phyloP scores from a whole-genome alignment of 1,140 invertebrate species.

The Carposina sasakii region DNA sequence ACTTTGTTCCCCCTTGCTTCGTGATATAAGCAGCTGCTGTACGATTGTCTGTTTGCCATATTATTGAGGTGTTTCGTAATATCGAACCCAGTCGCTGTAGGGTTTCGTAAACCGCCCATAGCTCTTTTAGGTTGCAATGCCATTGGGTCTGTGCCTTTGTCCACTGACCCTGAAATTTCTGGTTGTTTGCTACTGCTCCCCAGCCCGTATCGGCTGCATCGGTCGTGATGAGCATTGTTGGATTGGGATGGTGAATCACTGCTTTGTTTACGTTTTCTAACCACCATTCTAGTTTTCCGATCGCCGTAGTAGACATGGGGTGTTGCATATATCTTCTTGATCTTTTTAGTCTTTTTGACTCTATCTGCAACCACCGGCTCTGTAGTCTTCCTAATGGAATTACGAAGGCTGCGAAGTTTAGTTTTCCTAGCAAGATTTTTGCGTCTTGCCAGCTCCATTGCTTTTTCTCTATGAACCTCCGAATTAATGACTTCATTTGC shows the following conservation, averaged over 20 bases:
- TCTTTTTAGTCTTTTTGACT: constrained; percentile 13
- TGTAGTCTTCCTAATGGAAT: constrained; percentile 9
- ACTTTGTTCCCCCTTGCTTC: not conserved
- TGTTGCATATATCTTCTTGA: not conserved
- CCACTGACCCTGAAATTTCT: not conserved
- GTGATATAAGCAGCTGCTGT: not conserved
- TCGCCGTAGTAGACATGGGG: too few relatives aligned
- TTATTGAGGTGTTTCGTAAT: not conserved
- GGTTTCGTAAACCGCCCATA: not conserved
- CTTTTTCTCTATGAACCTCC: too few relatives aligned
- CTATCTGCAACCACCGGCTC: constrained; percentile 10
- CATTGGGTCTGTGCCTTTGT: not conserved
- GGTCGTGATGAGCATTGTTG: constrained; percentile 26
- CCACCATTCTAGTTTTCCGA: not conserved
- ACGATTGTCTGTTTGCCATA: not conserved
- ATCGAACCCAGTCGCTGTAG: not conserved
- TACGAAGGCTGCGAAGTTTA: not conserved
- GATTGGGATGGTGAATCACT: constrained; percentile 12
- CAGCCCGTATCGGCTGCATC: constrained; percentile 27
- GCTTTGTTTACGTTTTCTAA: constrained; percentile 8
- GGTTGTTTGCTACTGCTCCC: not conserved
- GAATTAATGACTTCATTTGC: not conserved
- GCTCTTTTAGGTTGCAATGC: not conserved
- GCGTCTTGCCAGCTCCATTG: constrained; percentile 1
- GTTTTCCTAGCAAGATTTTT: not conserved